Evolutionary conservation across 2,888 invertebrate genomes (phyloP).

Genomic region (Cephus sareptanus): DNA sequence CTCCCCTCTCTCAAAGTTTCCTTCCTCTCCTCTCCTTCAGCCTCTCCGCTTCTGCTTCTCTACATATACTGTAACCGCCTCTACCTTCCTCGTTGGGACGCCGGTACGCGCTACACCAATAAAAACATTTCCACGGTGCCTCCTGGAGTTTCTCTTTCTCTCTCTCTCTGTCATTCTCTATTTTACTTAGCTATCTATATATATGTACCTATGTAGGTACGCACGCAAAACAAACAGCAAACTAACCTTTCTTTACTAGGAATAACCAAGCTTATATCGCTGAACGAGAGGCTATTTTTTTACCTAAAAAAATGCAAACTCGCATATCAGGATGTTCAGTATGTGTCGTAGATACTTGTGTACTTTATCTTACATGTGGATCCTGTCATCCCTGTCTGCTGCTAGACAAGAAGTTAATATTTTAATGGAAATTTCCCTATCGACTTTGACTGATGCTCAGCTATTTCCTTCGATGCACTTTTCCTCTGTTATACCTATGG

Average conservation of each 20-base stretch:
- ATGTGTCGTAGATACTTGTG: background rate
- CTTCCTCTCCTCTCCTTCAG: slow-evolving; percentile 30
- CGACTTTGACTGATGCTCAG: background rate
- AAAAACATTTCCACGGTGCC: background rate
- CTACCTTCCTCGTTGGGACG: slow-evolving; percentile 3
- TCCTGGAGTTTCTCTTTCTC: background rate
- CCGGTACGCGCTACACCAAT: background rate
- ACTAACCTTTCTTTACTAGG: background rate
- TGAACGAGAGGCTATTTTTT: background rate
- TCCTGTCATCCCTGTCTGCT: background rate
- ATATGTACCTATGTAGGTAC: background rate
- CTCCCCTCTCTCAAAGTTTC: slow-evolving; percentile 23
- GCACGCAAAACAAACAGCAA: background rate
- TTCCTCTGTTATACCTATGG: background rate
- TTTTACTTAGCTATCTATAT: background rate
- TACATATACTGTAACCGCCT: slow-evolving; percentile 1
- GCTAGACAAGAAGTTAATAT: background rate
- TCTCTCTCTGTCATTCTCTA: slow-evolving; percentile 14
- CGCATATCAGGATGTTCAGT: background rate
- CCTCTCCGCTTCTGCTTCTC: slow-evolving; percentile 14
- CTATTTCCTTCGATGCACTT: background rate
- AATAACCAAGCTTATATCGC: background rate
- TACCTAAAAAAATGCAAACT: background rate
- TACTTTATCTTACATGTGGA: background rate
- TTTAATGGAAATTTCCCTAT: background rate